These are phyloP conservation scores for Drosophila tani DNA, from an alignment of 1,140 invertebrate species.

Conservation along the genomic window DNA sequence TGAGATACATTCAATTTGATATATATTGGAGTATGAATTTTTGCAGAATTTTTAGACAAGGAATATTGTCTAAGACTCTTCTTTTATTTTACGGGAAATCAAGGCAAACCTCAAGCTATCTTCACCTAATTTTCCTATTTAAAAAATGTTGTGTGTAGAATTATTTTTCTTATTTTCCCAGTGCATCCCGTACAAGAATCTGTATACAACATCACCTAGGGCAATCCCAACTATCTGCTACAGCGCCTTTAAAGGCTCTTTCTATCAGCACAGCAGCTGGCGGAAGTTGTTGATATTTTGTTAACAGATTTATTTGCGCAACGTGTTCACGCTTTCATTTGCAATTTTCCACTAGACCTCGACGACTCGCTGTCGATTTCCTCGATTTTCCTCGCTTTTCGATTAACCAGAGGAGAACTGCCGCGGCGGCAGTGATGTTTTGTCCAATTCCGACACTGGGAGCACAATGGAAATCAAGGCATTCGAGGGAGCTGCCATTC, in stretches of 20 bases:
- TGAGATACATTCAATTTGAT: not conserved
- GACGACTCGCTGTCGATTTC: slow-evolving; percentile 4
- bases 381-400: slow-evolving; percentile 32
- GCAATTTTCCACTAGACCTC: slow-evolving; percentile 38
- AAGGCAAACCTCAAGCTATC: too few relatives aligned
- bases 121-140: not conserved
- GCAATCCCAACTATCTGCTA: slow-evolving; percentile 21
- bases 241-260: slow-evolving; percentile 10
- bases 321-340: slow-evolving; percentile 55
- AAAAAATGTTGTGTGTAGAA: too few relatives aligned
- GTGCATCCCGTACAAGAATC: not conserved
- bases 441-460: slow-evolving; percentile 33
- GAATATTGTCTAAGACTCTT: too few relatives aligned
- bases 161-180: not conserved
- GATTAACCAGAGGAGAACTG: slow-evolving; percentile 49
- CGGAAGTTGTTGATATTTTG: slow-evolving; percentile 62
- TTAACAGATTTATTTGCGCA: slow-evolving; percentile 62
- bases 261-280: slow-evolving; percentile 5
- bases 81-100: too few relatives aligned
- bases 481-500: slow-evolving; percentile 33
- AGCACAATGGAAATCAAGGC: slow-evolving; percentile 47
- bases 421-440: slow-evolving; percentile 31
- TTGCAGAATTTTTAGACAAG: too few relatives aligned
- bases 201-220: slow-evolving; percentile 2
- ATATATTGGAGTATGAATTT: too few relatives aligned